These are phyloP conservation scores for Poecilia picta DNA, from an alignment of 2,797 vertebrate species.

Conservation along the genomic window DNA sequence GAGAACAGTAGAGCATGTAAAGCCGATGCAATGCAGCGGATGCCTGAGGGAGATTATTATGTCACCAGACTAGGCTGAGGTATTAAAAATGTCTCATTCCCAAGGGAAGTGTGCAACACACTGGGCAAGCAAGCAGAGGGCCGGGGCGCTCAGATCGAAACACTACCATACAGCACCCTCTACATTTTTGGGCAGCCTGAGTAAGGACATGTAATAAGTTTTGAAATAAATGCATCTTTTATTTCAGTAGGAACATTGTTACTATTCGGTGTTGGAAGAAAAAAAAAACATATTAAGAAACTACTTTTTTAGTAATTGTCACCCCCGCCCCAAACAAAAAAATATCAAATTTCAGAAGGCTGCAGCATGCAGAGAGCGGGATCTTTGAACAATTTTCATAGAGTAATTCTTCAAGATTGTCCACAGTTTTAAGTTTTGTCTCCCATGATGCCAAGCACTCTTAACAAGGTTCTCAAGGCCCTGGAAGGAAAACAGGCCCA, in stretches of 20 bases:
- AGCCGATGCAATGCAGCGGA: conserved; percentile 28
- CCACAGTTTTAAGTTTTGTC: not conserved
- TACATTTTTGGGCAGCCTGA: not conserved
- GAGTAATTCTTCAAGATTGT: not conserved
- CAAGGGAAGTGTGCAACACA: conserved; percentile 8
- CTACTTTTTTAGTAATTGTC: not conserved
- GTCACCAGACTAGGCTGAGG: conserved; percentile 60
- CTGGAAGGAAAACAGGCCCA: not conserved
- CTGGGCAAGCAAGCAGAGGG: not conserved
- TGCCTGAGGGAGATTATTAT: conserved; percentile 60
- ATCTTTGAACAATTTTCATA: not conserved
- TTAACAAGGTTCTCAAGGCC: not conserved
- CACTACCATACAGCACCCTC: not conserved
- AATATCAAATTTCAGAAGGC: not conserved
- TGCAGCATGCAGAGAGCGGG: not conserved
- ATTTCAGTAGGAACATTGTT: not conserved
- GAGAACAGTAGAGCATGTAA: conserved; percentile 56
- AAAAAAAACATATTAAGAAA: not conserved
- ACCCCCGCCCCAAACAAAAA: not conserved
- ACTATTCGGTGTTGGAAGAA: not conserved
- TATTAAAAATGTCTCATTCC: conserved; percentile 44
- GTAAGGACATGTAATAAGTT: not conserved
- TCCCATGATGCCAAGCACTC: not conserved
- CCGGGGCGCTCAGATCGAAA: conserved; percentile 2
- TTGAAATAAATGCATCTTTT: not conserved